These are phyloP conservation scores for Diarsia dahlii DNA, from an alignment of 2,888 invertebrate genomes.

Conservation along the genomic window DNA sequence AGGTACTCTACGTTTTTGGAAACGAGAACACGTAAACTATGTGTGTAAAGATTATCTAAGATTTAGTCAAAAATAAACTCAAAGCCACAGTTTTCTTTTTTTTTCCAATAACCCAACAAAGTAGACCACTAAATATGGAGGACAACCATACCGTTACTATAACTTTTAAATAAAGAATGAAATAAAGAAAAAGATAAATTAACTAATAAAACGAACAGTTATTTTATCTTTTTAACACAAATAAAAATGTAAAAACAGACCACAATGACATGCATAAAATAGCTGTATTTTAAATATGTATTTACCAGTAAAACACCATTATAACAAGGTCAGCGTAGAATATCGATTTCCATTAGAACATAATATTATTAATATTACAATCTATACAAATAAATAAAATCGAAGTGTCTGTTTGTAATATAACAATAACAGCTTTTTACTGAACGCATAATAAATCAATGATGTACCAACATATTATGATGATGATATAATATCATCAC, in stretches of 20 bases:
- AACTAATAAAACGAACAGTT: constrained; percentile 28
- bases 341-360: constrained; percentile 15
- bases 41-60: neutral
- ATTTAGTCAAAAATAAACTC: neutral
- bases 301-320: constrained; percentile 1
- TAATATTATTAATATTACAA: constrained; percentile 6
- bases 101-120: neutral
- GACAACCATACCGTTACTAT: neutral
- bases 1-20: too few species aligned
- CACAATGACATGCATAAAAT: neutral
- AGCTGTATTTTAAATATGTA: neutral
- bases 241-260: constrained; percentile 19
- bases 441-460: too few species aligned
- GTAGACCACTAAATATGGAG: neutral
- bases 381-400: neutral
- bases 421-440: neutral
- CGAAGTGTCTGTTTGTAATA: neutral
- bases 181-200: constrained; percentile 14
- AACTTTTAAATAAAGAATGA: neutral
- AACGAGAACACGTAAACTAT: too few species aligned
- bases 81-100: neutral
- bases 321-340: constrained; percentile 16
- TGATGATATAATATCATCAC: neutral
- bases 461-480: too few species aligned
- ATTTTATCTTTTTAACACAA: constrained; percentile 12